Base-by-base conservation (phyloP, 2,113 vertebrate species). In the Phasianus colchicus region DNA sequence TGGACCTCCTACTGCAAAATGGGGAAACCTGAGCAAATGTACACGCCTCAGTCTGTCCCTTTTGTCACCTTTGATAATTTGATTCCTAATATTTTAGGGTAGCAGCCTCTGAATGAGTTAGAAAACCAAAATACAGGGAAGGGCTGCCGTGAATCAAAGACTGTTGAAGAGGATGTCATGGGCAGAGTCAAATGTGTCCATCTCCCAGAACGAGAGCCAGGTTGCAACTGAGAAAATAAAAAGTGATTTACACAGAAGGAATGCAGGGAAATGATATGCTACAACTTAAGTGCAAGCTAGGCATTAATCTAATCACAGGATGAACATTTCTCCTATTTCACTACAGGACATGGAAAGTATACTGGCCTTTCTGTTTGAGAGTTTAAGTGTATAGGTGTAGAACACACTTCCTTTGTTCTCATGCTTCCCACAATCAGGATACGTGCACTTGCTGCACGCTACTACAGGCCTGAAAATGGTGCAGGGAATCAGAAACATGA, bases 291-390 rank as follows among this genome's bases (percentile, higher is more conserved):
- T 84, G 20, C 48, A 61, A 50, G 13, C 42, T 57, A 79, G 64
- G 64, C 25, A 76, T 34, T 87, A 36, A 61, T 83, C 85, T 87
- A 82, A 83, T 92, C 52, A 76, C 65, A 86, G 58, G 76, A 90
- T 63, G 21, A 65, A 34, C 55, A 54, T 27, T 65, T 82, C 60
- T 88, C 73, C 70, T 29, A 4, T 50, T 29, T 92, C 55, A 91
- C 20, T 66, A 54, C 30, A 84, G 67, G 21, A 63, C 5, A 36
- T 17, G 32, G 57, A 58, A 47, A 25, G 50, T 36, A 69, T 29
- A 22, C 25, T 82, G 32, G 14, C 11, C 75, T 1, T 0, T 50
- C 73, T 88, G 13, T 86, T 34, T 88, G 52, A 80, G 52, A 10
- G 25, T 77, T 27, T 64, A 43, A 67, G 9, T 79, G 20, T 16